These are phyloP conservation scores for Lycodopsis pacificus DNA, from an alignment of 2,797 vertebrate species.

Conservation along the genomic window DNA sequence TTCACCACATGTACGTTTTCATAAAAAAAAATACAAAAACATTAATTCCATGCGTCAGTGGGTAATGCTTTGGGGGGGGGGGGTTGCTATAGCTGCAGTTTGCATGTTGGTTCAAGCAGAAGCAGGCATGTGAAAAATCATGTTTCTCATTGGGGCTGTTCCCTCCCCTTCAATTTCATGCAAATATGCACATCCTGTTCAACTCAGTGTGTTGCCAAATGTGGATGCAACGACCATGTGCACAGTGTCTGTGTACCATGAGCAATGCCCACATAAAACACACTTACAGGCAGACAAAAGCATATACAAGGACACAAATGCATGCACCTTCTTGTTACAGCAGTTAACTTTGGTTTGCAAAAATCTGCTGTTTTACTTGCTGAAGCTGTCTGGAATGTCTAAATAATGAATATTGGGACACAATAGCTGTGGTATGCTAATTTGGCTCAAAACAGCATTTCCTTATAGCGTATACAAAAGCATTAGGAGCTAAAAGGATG, in stretches of 20 bases:
- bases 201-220: slow-evolving; percentile 47
- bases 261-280: neutral
- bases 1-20: slow-evolving; percentile 4
- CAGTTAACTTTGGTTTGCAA: neutral
- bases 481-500: neutral
- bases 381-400: neutral
- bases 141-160: slow-evolving; percentile 47
- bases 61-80: slow-evolving; percentile 24
- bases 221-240: slow-evolving; percentile 5
- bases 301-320: neutral
- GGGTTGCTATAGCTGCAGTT: slow-evolving; percentile 53
- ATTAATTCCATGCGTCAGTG: slow-evolving; percentile 42
- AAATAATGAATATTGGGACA: neutral
- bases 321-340: neutral
- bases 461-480: no score
- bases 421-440: neutral
- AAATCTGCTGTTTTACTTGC: neutral
- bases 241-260: neutral
- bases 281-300: slow-evolving; percentile 7
- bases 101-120: slow-evolving; percentile 52
- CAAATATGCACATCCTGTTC: slow-evolving; percentile 65
- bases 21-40: slow-evolving; percentile 18
- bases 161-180: slow-evolving; percentile 73
- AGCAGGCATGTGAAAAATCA: slow-evolving; percentile 45
- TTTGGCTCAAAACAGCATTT: neutral